phyloP scores from a whole-genome alignment of 2,797 vertebrate genomes.

The Siniperca scherzeri region DNA sequence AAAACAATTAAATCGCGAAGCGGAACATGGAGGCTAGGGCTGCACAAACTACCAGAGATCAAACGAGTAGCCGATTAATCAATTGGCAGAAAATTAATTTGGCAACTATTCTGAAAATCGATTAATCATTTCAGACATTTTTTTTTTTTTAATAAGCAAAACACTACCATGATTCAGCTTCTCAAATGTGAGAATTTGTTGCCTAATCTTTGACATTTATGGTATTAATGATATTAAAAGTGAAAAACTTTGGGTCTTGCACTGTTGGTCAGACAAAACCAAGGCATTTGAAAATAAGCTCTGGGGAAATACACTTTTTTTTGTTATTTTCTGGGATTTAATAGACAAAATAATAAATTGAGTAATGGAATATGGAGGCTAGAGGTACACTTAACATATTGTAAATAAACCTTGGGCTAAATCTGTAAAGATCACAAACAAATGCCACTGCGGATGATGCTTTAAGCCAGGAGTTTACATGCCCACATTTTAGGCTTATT shows the following conservation, averaged over 20 bases:
- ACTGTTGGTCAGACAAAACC: not conserved
- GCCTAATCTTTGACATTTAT: not conserved
- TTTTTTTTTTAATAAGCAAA: not conserved
- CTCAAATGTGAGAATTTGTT: not conserved
- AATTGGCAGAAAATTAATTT: not conserved
- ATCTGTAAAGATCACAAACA: not conserved
- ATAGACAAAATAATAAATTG: fast-evolving
- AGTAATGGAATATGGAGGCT: too few species aligned
- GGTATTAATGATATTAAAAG: not conserved
- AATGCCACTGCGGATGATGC: not conserved
- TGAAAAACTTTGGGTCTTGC: too few species aligned
- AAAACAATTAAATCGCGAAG: not conserved
- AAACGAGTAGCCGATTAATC: not conserved
- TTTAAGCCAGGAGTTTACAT: not conserved
- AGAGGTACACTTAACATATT: not conserved
- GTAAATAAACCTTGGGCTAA: not conserved
- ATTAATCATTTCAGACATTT: not conserved
- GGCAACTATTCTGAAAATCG: not conserved
- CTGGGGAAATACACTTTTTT: not conserved
- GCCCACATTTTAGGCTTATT: not conserved
- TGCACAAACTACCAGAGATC: not conserved
- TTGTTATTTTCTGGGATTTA: not conserved
- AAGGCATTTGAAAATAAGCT: not conserved
- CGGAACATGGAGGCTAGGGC: not conserved
- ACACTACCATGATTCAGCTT: not conserved